A percentile compares a stretch with the other conserved stretches of the same genome.
Evolutionary conservation across 2,797 vertebrate species (phyloP).

Genomic region (Molossus alvarezi): DNA sequence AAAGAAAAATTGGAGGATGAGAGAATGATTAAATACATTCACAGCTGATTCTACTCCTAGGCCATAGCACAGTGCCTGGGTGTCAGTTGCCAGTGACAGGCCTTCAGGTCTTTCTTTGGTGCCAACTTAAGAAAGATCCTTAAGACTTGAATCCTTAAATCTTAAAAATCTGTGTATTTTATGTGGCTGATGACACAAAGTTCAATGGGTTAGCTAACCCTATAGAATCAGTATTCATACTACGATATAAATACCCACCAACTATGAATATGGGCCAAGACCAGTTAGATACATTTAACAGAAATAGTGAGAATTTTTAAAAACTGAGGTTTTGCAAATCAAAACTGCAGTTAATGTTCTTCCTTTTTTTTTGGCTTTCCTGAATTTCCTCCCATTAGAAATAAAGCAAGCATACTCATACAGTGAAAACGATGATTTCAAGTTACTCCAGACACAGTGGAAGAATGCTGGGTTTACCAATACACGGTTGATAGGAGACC

Average conservation of each 20-base stretch:
- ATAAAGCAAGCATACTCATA: not conserved
- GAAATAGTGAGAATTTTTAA: constrained; percentile 66
- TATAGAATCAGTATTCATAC: constrained; percentile 10
- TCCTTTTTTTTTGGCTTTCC: not conserved
- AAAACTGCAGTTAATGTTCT: not conserved
- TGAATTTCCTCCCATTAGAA: constrained; percentile 2
- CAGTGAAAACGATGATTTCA: not conserved
- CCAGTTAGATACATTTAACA: not conserved
- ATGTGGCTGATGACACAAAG: not conserved
- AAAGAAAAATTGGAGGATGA: constrained; percentile 20
- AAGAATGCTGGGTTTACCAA: not conserved
- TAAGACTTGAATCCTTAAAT: constrained; percentile 21
- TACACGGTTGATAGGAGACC: not conserved
- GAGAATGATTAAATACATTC: not conserved
- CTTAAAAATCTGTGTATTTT: not conserved
- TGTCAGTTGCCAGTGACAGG: not conserved
- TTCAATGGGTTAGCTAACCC: not conserved
- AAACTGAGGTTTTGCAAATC: not conserved
- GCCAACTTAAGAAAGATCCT: not conserved
- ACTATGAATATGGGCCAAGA: not conserved
- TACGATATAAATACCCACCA: not conserved
- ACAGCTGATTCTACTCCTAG: not conserved
- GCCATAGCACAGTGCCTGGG: not conserved
- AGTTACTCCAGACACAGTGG: not conserved
- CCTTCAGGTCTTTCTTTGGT: not conserved